Percentiles rank a stretch among this genome's conserved stretches.
Evolutionary conservation across 2,113 vertebrate genomes (phyloP).

Genomic region (Daubentonia madagascariensis): DNA sequence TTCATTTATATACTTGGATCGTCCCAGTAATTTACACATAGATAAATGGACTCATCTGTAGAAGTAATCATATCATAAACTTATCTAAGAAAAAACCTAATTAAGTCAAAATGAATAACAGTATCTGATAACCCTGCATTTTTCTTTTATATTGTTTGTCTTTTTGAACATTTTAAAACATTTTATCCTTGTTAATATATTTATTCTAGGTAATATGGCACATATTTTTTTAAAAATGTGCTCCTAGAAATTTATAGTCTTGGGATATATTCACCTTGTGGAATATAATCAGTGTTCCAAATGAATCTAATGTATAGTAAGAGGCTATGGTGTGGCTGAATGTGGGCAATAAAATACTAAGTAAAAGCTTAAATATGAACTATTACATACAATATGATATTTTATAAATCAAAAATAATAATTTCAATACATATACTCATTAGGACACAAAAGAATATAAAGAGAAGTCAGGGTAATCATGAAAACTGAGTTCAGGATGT

Average conservation of each 20-base stretch:
- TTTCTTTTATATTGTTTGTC: neutral
- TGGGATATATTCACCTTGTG: neutral
- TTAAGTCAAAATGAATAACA: neutral
- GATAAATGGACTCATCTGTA: neutral
- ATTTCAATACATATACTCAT: neutral
- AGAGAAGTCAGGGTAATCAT: neutral
- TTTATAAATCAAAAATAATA: neutral
- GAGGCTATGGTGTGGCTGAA: neutral
- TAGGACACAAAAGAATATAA: neutral
- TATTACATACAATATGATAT: neutral
- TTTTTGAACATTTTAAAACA: neutral
- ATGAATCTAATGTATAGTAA: neutral
- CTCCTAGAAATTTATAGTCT: neutral
- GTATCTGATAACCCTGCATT: neutral
- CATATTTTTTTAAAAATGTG: neutral
- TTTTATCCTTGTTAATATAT: neutral
- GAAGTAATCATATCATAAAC: neutral
- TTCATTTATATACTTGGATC: neutral
- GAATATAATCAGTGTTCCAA: neutral
- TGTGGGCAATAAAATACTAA: neutral
- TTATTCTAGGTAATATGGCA: neutral
- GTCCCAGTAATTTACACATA: neutral
- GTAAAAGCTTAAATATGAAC: neutral
- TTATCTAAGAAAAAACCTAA: neutral
- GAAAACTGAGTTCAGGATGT: neutral